Evolutionary conservation across 2,888 invertebrate genomes (phyloP), one percentile per base, ranked within the genome.

Genomic region (Rhagium mordax): DNA sequence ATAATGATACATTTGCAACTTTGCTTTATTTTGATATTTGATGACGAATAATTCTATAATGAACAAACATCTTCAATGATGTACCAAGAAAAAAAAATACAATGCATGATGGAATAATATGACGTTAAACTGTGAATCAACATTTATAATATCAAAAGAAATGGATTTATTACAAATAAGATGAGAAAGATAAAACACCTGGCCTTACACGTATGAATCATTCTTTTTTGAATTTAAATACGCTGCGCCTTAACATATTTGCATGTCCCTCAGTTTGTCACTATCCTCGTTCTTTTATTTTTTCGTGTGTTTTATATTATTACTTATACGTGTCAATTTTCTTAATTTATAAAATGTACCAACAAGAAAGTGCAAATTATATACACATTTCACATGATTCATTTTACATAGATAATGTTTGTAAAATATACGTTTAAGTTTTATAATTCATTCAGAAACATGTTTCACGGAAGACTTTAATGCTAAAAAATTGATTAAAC

Each of bases 181-280:
- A 61, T 18, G 61, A 41, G 15, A 21, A 41, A 47, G 61, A 61
- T 61, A 61, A 61, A 61, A 59, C 59, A 33, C 61, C 41, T 41
- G 41, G n/a, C 13, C n/a, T 41, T 41, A 41, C 41, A n/a, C n/a
- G 10, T 21, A 61, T 61, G 61, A 61, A 21, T 61, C 61, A 61
- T 61, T 47, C 61, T 41, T 47, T 61, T 21, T 59, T 61, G 41
- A 61, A 61, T 61, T 41, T 18, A 61, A 61, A 61, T 41, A 15
- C 18, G 61, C 61, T 33, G 61, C 61, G 7, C 61, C 61, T 47
- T 41, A 20, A 21, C 61, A 61, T 61, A 61, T 61, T 61, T 61
- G 20, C 61, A 61, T 61, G 59, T 24, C 7, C 57, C 15, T 20
- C 57, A 7, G 57, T 59, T 59, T 59, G 16, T 18, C 33, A 47